Evolutionary conservation across 2,888 invertebrate species (phyloP), one percentile per base, ranked within the genome.

Genomic region (Nasonovia ribisnigri): DNA sequence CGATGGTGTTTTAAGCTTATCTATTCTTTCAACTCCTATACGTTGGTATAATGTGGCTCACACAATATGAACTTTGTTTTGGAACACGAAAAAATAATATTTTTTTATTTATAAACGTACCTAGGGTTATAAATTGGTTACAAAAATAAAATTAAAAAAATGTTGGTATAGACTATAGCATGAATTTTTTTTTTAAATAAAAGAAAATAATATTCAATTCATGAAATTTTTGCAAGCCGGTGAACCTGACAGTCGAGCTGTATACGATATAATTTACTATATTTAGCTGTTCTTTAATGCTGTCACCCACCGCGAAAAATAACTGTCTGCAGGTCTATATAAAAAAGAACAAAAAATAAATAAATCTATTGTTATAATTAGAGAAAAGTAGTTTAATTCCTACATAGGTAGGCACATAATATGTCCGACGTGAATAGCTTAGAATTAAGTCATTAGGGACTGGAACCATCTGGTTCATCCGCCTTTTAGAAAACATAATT

Each of bases 221-320:
- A 16, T 86, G 26, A 86, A 86, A 86, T n/a, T 2, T 24, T 57
- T 6, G 57, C 36, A 20, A 77, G 48, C 90, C 77, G 26, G 57
- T 36, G n/a, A 77, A 67, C 36, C 77, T 13, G 46, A 48, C 26
- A 36, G 24, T 42, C 54, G 8, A 54, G n/a, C 11, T 46, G 13
- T 86, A 60, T 54, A n/a, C n/a, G 20, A 91, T 86, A 86, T 57
- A 91, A 86, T 36, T 67, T n/a, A n/a, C n/a, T 16, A 67, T 16
- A 26, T 20, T 91, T 10, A 24, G 29, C n/a, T 6, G n/a, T 46
- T 51, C 13, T 54, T 86, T 46, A 86, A 86, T 26, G 26, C n/a
- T 6, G 42, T 3, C 8, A 51, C 51, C 11, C 26, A 46, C n/a
- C 29, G 5, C n/a, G 1, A 54, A 29, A 20, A 11, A 54, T 0